Base-by-base conservation (phyloP, 2,797 vertebrate genomes). In the Siniperca obscura region DNA sequence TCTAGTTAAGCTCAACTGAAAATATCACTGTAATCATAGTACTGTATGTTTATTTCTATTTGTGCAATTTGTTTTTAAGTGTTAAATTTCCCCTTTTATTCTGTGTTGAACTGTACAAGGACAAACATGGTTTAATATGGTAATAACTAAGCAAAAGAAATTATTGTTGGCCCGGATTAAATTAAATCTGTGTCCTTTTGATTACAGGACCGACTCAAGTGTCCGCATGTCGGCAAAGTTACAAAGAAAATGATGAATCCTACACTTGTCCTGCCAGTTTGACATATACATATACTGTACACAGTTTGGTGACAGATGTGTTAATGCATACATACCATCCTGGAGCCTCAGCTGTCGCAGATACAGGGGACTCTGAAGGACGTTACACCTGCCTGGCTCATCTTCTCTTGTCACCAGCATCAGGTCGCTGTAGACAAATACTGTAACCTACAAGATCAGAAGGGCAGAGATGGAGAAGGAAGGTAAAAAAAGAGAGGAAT, bases 321-420 rank as follows among this genome's bases (percentile, higher is more conserved):
- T 72, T 44, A 2, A 52, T 1, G 21, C 1, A 19, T 19, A 89
- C 96, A 84, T 90, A 99, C 98, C 97, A 22, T 98, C 97, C 89
- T 98, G 97, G 16, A 99, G 95, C 69, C 96, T 95, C 75, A 98
- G 95, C 2, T 97, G 97, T 62, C 96, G 94, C 70, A 98, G 96
- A 92, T 95, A 98, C 69, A 99, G 95, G 2, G 98, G 98, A 88
- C 98, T 98, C 92, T 98, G 97, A 62, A 99, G 95, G 72, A 99
- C 98, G 0, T 97, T 97, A 89, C 98, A 99, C 82, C 95, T 94
- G 27, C 98, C 97, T 0, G 96, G 96, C 81, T 98, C 97, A 0
- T 97, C 97, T 86, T 99, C 98, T 90, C 97, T 96, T 9, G 98
- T 98, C 93, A 99, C 97, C 78, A 99, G 95, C 96, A 99, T 96